Evolutionary conservation across 2,888 invertebrate genomes (phyloP), one percentile per base, ranked within the genome.

Genomic region (Sinotaia quadrata): DNA sequence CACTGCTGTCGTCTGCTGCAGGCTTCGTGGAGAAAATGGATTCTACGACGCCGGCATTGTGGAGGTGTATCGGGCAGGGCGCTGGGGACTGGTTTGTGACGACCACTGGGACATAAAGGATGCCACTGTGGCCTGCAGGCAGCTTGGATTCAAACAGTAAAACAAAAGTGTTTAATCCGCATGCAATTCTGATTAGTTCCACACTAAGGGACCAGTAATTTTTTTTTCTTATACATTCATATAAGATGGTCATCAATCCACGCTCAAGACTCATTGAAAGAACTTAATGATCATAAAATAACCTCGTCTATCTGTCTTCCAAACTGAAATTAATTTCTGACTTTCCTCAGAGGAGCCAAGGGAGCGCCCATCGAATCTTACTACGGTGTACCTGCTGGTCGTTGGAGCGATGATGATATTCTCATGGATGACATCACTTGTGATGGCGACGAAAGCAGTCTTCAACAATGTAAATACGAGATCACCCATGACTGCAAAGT

Each of bases 11-110:
- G n/a, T 24, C 24, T 21, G 24, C 34, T 69, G 49, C 67, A 78
- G 78, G 49, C 49, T 78, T 31, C 59, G 77, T 21, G 76, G 73
- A 2, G 67, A 70, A 24, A 31, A 36, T 10, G 56, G 49, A 31
- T 63, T 52, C 21, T 67, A 68, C 57, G 74, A 91, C 81, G 91
- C 92, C 87, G 94, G 94, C 2, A 88, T 92, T 52, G 87, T 94
- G 18, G 93, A 93, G 89, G 91, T 94, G 2, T 92, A 91, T 88
- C 90, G 93, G 91, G 85, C 88, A 69, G 92, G 92, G 0, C 89
- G 90, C 72, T 93, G 93, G 91, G 94, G 94, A 0, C 91, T 91
- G 72, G 91, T 94, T 8, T 94, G 94, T 85, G 94, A 94, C 82
- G 93, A 94, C 79, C 91, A 91, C 75, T 94, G 94, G 84, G 92